Base-by-base conservation (phyloP, 1,140 invertebrate genomes). In the Macrotrachela quadricornifera region DNA sequence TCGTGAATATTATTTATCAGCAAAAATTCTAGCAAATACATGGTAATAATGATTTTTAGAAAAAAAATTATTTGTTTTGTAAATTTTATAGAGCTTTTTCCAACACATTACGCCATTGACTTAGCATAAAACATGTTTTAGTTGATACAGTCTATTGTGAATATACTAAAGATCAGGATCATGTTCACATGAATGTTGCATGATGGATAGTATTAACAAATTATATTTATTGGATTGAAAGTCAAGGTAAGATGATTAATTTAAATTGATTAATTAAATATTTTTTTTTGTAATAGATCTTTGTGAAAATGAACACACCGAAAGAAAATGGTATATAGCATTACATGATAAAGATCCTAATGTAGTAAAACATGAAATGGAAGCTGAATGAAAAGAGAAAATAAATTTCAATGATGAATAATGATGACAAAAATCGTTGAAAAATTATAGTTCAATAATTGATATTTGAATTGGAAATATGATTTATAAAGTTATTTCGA, bases 81-180 rank as follows among this genome's bases (percentile, higher is more conserved):
- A 61, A 70, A 42, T 92, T 92, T 68, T 75, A 80, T 14, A 78
- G 85, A 54, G 83, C 79, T 1, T 96, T 83, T 63, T 64, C 88
- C 53, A 79, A 85, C 62, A 66, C 94, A 12, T 65, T 95, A 13
- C 77, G 78, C 43, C 69, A 86, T 16, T 80, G 86, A 60, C 96
- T 88, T 72, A 68, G 68, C 40, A 69, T 68, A 10, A 74, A 91
- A 69, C 69, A 92, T 58, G 87, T 96, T 0, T 79, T 82, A 62
- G 87, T 90, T 0, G 99, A 99, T 67, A 79, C 85, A 62, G 85
- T 97, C 0, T 99, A 99, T 64, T 94, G 99, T 64, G 91, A 97
- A 60, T 97, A 96, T 59, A 99, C 97, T 56, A 75, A 82, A 0
- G 81, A 91, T 62, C 71, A 83, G 62, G 77, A 87, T 59, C 92